Conservation (phyloP, 2,113 vertebrate species). For the Struthidea cinerea region DNA sequence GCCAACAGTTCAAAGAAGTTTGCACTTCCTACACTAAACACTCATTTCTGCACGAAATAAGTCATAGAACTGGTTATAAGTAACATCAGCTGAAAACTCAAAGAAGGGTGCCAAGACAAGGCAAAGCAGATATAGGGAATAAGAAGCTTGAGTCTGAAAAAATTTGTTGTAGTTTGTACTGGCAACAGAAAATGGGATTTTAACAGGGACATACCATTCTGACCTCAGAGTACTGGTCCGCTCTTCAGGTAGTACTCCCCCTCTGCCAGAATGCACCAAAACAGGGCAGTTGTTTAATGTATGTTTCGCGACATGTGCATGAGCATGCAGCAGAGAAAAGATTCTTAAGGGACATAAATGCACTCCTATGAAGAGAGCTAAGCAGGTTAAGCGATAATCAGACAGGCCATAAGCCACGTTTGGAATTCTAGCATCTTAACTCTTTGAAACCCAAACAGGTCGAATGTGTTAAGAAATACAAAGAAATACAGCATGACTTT, state of each 20-base stretch:
- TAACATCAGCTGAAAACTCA: neutral
- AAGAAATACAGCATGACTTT: neutral
- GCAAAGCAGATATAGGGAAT: neutral
- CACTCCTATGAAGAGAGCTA: neutral
- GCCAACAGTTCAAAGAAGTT: neutral
- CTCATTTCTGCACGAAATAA: neutral
- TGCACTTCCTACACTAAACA: neutral
- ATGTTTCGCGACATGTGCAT: rapidly evolving
- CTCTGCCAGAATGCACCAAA: neutral
- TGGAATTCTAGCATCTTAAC: neutral
- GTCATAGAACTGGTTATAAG: neutral
- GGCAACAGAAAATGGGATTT: neutral
- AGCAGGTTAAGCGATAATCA: neutral
- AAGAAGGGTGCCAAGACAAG: neutral
- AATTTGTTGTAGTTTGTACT: neutral
- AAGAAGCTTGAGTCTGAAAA: neutral
- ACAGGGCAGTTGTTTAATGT: neutral
- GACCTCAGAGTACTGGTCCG: neutral
- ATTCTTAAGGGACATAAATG: neutral
- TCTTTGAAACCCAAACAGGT: neutral
- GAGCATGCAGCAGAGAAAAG: neutral
- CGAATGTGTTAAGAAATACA: neutral
- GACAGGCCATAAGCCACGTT: neutral
- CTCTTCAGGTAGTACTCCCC: neutral
- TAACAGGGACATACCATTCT: neutral